A percentile compares a stretch with the other conserved stretches of the same genome.
Evolutionary conservation across 2,888 invertebrate species (phyloP).

Genomic region (Trichacis sp.): DNA sequence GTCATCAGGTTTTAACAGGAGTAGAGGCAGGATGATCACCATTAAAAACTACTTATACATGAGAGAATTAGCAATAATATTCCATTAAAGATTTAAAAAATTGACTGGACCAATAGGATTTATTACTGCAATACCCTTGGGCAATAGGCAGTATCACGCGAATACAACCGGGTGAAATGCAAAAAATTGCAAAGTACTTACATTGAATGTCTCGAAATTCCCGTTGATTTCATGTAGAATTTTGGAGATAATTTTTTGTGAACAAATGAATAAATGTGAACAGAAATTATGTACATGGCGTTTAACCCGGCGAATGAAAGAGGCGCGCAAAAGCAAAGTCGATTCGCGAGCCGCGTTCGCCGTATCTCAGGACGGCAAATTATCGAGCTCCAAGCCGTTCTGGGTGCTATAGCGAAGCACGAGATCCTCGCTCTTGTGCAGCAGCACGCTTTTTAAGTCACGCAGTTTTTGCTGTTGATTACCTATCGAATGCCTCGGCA

Average conservation of each 20-base stretch:
- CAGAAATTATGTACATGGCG: background rate
- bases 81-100: too few relatives aligned
- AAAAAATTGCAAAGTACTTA: background rate
- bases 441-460: constrained; percentile 55
- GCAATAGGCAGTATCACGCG: background rate
- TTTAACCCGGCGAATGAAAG: background rate
- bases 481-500: constrained; percentile 56
- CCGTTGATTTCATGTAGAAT: background rate
- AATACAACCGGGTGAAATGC: background rate
- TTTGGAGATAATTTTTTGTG: too few relatives aligned
- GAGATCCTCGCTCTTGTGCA: constrained; percentile 58
- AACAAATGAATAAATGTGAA: background rate
- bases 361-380: constrained; percentile 62
- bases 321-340: constrained; percentile 1
- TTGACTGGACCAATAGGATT: too few relatives aligned
- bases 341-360: constrained; percentile 12
- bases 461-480: constrained; percentile 54
- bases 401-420: constrained; percentile 47
- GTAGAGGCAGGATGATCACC: too few relatives aligned
- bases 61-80: too few relatives aligned
- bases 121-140: background rate
- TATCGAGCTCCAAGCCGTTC: constrained; percentile 63
- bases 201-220: too few relatives aligned
- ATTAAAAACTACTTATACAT: too few relatives aligned
- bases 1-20: too few relatives aligned